These are phyloP conservation scores for human DNA, from an alignment of 2,113 vertebrate genomes.

Conservation along the genomic window DNA sequence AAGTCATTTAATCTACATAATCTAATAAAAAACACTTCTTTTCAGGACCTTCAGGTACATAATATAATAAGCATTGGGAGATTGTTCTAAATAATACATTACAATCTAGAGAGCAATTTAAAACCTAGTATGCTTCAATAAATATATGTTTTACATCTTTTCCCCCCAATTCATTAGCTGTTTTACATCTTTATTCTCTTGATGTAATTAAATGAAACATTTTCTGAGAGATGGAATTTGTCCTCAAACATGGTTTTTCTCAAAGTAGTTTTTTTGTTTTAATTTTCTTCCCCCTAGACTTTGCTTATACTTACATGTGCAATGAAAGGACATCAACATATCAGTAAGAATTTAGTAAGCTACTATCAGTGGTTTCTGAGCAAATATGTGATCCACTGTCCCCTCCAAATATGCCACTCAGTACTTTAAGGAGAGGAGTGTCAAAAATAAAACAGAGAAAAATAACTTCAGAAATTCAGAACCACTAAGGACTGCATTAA, in stretches of 20 bases:
- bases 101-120: slow-evolving; percentile 14
- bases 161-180: not conserved
- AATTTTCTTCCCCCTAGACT: not conserved
- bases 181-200: not conserved
- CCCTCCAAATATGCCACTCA: not conserved
- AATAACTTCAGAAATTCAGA: not conserved
- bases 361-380: not conserved
- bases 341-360: slow-evolving; percentile 18
- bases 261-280: not conserved
- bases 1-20: slow-evolving; percentile 27
- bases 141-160: not conserved
- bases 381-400: not conserved
- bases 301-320: not conserved
- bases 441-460: slow-evolving; percentile 15
- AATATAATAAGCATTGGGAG: not conserved
- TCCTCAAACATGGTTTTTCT: not conserved
- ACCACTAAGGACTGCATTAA: not conserved
- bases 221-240: slow-evolving; percentile 36
- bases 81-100: not conserved
- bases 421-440: not conserved
- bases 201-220: slow-evolving; percentile 30
- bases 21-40: slow-evolving; percentile 2
- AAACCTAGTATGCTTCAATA: not conserved
- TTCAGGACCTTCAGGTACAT: not conserved
- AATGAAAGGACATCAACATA: not conserved